Evolutionary conservation across 2,113 vertebrate genomes (phyloP).

Genomic region (Lucifuga dentata): DNA sequence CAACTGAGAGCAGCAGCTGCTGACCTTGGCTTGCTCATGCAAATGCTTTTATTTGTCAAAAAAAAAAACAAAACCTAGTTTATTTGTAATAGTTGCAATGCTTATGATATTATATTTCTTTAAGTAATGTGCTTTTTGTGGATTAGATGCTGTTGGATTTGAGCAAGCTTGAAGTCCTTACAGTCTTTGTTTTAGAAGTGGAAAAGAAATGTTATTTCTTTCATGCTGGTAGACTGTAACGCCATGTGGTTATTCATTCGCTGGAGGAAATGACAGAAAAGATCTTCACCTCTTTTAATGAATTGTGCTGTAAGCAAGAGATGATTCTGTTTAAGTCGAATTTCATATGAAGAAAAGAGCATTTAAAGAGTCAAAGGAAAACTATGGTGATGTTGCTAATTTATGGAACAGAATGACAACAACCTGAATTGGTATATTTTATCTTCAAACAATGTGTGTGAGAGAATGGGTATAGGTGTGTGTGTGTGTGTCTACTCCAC

Average conservation of each 20-base stretch:
- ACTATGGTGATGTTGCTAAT: slow-evolving; percentile 71
- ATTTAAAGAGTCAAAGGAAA: slow-evolving; percentile 52
- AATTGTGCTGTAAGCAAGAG: slow-evolving; percentile 10
- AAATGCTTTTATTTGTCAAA: slow-evolving; percentile 51
- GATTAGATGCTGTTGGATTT: slow-evolving; percentile 55
- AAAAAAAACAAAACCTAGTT: slow-evolving; percentile 41
- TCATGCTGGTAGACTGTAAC: slow-evolving; percentile 23
- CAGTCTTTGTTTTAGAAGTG: slow-evolving; percentile 22
- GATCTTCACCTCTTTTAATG: slow-evolving; percentile 15
- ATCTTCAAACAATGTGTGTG: slow-evolving; percentile 44
- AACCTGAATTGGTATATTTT: slow-evolving; percentile 57
- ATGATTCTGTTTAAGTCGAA: slow-evolving; percentile 35
- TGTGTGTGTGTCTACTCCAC: slow-evolving; percentile 29
- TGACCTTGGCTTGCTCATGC: slow-evolving; percentile 45
- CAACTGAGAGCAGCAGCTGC: slow-evolving; percentile 39
- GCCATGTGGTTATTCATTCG: slow-evolving; percentile 14
- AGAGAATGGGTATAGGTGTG: slow-evolving; percentile 37
- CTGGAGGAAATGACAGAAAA: slow-evolving; percentile 40
- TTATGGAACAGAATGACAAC: slow-evolving; percentile 64
- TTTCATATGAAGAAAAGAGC: slow-evolving; percentile 52
- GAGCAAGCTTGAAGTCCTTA: slow-evolving; percentile 19
- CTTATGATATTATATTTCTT: slow-evolving; percentile 63
- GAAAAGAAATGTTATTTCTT: slow-evolving; percentile 29
- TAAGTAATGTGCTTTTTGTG: slow-evolving; percentile 60
- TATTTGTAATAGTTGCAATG: slow-evolving; percentile 61